Evolutionary conservation across 2,888 invertebrate genomes (phyloP).

Genomic region (Trichogramma evanescens): DNA sequence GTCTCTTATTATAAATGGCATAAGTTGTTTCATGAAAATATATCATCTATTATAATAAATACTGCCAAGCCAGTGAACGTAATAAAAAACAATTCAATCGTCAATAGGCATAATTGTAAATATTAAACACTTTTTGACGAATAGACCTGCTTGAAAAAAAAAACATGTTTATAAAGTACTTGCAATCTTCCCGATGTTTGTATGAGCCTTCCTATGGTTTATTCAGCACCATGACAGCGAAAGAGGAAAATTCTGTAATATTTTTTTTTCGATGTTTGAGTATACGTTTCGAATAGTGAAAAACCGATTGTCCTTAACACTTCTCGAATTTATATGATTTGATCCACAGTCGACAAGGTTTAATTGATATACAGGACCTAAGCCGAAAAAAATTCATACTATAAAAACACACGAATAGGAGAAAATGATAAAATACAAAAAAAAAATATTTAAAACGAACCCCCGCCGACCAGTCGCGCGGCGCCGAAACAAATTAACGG

Average conservation of each 20-base stretch:
- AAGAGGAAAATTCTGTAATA: background rate
- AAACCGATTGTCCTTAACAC: background rate
- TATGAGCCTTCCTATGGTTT: no score
- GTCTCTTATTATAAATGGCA: no score
- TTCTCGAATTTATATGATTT: no score
- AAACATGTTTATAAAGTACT: no score
- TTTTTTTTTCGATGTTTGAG: background rate
- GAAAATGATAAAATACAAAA: background rate
- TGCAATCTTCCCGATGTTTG: no score
- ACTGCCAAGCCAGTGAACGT: no score
- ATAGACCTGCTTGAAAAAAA: no score
- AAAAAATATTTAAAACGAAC: background rate
- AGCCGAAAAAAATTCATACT: background rate
- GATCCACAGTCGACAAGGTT: background rate
- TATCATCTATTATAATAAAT: no score
- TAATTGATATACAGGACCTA: constrained; percentile 14
- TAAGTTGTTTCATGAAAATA: no score
- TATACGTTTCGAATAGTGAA: background rate
- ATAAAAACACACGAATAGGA: background rate
- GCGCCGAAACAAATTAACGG: constrained; percentile 25
- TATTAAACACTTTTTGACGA: no score
- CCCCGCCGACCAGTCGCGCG: constrained; percentile 30
- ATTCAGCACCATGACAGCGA: background rate
- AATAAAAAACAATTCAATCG: no score
- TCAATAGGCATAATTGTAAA: no score